Evolutionary conservation across 2,797 vertebrate species (phyloP).

Genomic region (Luscinia luscinia): DNA sequence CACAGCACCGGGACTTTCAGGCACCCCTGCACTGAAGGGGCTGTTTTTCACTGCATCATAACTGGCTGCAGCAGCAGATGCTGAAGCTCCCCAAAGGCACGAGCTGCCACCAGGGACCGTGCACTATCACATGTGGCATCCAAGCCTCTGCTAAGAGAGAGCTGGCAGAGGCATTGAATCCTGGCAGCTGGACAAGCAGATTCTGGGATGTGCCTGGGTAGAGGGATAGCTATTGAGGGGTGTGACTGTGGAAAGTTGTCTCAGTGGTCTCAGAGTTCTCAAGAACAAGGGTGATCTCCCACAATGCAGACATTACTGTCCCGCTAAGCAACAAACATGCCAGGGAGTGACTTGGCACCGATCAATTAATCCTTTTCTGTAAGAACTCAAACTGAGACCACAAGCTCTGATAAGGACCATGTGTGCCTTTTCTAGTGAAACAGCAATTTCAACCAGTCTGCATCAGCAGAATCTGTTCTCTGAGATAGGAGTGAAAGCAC

Average conservation of each 20-base stretch:
- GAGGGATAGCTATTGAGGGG: neutral
- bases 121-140: neutral
- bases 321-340: neutral
- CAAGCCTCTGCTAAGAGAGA: neutral
- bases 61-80: neutral
- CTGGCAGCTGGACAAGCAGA: neutral
- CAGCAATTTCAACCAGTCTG: neutral
- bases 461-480: conserved; percentile 43
- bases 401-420: neutral
- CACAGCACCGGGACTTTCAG: neutral
- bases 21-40: neutral
- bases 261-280: neutral
- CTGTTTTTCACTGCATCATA: neutral
- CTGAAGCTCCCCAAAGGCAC: neutral
- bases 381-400: neutral
- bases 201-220: neutral
- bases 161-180: neutral
- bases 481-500: conserved; percentile 6
- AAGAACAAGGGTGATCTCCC: neutral
- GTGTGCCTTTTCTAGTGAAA: neutral
- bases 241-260: neutral
- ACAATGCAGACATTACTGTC: neutral
- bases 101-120: neutral
- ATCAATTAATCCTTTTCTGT: neutral
- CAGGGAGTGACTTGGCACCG: neutral